phyloP scores from a whole-genome alignment of 2,113 vertebrate genomes.

The Calyptommatus sinebrachiatus region DNA sequence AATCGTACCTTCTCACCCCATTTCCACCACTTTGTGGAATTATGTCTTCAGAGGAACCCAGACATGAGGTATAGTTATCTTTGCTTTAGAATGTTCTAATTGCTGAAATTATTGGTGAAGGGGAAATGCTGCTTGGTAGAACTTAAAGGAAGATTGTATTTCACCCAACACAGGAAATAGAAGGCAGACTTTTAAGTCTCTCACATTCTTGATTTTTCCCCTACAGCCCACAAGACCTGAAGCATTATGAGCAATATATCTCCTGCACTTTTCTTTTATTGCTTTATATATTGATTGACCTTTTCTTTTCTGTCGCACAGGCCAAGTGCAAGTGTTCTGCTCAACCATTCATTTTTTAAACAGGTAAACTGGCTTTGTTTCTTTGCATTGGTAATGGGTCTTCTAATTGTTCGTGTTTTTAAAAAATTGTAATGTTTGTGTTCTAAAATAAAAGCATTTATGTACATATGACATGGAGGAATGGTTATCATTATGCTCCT shows the following conservation, averaged over 20 bases:
- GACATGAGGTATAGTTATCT: conserved; percentile 79
- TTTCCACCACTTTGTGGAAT: conserved; percentile 93
- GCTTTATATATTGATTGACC: conserved; percentile 9
- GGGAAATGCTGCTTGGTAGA: background rate
- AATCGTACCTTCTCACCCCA: conserved; percentile 89
- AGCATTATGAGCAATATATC: too few species aligned
- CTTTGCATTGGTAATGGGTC: background rate
- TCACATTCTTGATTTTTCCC: too few species aligned
- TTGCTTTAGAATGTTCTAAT: background rate
- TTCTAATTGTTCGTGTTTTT: background rate
- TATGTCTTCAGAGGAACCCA: conserved; percentile 90
- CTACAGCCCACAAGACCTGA: too few species aligned
- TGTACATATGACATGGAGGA: background rate
- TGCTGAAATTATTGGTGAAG: background rate
- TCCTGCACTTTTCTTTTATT: background rate
- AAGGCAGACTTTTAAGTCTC: too few species aligned
- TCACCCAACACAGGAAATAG: too few species aligned
- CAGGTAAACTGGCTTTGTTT: conserved; percentile 77
- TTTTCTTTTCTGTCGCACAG: conserved; percentile 64
- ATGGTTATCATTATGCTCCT: background rate
- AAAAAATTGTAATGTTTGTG: background rate
- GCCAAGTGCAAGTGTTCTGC: conserved; percentile 85
- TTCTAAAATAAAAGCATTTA: background rate
- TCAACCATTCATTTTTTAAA: conserved; percentile 94
- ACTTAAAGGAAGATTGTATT: background rate